phyloP scores from a whole-genome alignment of 2,888 invertebrate genomes.

The Luffia ferchaultella region DNA sequence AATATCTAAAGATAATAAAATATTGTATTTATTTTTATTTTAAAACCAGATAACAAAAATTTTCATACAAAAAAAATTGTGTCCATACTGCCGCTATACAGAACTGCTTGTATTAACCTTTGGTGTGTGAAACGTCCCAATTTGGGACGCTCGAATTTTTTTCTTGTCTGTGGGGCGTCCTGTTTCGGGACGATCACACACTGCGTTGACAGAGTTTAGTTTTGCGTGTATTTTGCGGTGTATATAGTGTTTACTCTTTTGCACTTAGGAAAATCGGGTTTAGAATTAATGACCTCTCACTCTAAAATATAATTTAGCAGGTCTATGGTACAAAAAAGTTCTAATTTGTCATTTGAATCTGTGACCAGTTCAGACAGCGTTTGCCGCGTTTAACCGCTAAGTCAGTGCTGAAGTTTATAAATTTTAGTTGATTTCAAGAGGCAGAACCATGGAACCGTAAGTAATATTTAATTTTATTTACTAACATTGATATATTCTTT shows the following conservation, averaged over 20 bases:
- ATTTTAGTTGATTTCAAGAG: slow-evolving; percentile 4
- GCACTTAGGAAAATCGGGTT: slow-evolving; percentile 1
- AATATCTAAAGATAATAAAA: slow-evolving; percentile 13
- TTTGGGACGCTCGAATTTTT: no score
- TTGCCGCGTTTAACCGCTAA: slow-evolving; percentile 1
- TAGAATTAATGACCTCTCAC: slow-evolving; percentile 1
- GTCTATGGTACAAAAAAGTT: slow-evolving; percentile 7
- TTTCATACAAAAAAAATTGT: slow-evolving; percentile 17
- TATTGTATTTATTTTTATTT: no score
- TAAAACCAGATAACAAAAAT: no score
- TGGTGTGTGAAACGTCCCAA: no score
- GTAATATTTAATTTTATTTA: slow-evolving; percentile 5
- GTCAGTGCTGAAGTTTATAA: slow-evolving; percentile 2
- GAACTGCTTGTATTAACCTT: no score
- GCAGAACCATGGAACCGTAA: slow-evolving; percentile 3
- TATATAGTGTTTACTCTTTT: slow-evolving; percentile 1
- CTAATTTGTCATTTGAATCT: slow-evolving; percentile 5
- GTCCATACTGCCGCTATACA: no score
- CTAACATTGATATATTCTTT: slow-evolving; percentile 4
- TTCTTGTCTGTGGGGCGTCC: no score
- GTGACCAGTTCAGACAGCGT: slow-evolving; percentile 4
- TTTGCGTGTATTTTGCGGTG: background rate
- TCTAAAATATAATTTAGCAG: slow-evolving; percentile 3
- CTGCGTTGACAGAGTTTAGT: no score
- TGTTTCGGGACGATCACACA: no score